phyloP scores from a whole-genome alignment of 2,888 invertebrate species.

The Masnerella sp. region DNA sequence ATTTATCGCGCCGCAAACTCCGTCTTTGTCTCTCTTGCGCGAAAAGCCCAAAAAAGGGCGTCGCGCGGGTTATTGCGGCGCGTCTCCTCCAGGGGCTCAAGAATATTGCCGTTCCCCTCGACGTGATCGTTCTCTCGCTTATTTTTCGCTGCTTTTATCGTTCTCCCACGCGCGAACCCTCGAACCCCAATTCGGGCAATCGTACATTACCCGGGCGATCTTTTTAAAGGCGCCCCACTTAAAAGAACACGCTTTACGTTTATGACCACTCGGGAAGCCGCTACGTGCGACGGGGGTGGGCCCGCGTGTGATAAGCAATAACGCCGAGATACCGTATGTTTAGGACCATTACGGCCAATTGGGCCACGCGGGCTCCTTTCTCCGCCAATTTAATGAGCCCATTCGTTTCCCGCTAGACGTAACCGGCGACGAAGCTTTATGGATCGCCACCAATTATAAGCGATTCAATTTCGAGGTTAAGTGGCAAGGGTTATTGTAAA shows the following conservation, averaged over 20 bases:
- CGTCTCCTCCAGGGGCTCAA: conserved; percentile 77
- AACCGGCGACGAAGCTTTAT: conserved; percentile 38
- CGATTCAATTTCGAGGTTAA: conserved; percentile 37
- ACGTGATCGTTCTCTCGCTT: conserved; percentile 58
- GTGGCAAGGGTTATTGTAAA: too few relatives aligned
- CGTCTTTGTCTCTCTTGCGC: conserved; percentile 59
- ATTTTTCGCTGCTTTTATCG: conserved; percentile 61
- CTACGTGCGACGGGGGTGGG: conserved; percentile 66
- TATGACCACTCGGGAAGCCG: conserved; percentile 76
- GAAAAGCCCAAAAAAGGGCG: conserved; percentile 60
- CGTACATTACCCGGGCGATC: conserved; percentile 74
- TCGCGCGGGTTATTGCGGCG: conserved; percentile 77
- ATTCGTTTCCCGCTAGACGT: conserved; percentile 44
- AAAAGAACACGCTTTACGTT: conserved; percentile 78
- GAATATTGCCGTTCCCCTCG: conserved; percentile 73
- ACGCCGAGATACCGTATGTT: conserved; percentile 66
- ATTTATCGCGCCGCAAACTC: conserved; percentile 72
- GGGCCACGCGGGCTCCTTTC: conserved; percentile 35
- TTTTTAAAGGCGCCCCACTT: conserved; percentile 77
- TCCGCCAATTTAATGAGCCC: conserved; percentile 42
- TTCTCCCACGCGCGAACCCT: conserved; percentile 60
- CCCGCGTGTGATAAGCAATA: conserved; percentile 73
- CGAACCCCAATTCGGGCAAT: conserved; percentile 65
- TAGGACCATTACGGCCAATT: conserved; percentile 62
- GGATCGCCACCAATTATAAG: conserved; percentile 39